Evolutionary conservation across 2,113 vertebrate species (phyloP).

Genomic region (Eptesicus fuscus): DNA sequence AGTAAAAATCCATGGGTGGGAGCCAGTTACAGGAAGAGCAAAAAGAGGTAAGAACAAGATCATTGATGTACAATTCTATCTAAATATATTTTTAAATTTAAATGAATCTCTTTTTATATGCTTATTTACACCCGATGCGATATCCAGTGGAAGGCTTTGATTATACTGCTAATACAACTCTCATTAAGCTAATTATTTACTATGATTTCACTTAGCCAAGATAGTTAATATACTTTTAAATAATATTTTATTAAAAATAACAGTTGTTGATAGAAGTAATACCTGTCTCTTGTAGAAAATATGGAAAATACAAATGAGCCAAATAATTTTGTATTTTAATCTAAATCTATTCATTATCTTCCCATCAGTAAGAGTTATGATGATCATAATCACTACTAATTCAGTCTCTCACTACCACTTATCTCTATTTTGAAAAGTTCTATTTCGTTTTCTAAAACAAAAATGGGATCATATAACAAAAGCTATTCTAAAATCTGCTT

Average conservation of each 20-base stretch:
- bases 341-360: background rate
- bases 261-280: background rate
- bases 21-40: background rate
- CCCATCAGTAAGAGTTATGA: background rate
- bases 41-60: background rate
- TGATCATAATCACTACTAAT: background rate
- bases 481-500: background rate
- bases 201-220: background rate
- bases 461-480: background rate
- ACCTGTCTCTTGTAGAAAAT: background rate
- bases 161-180: background rate
- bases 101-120: background rate
- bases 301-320: background rate
- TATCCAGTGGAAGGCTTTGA: background rate
- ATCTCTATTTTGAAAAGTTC: background rate
- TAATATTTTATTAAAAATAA: background rate
- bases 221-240: background rate
- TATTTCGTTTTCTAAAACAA: slow-evolving; percentile 2
- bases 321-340: background rate
- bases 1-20: background rate
- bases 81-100: background rate
- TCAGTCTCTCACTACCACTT: background rate
- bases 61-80: background rate
- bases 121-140: background rate
- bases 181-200: background rate